Percentiles rank a stretch among this genome's conserved stretches.
These are phyloP conservation scores for Ceratitis capitata DNA, from an alignment of 1,140 invertebrate genomes.

Conservation along the genomic window DNA sequence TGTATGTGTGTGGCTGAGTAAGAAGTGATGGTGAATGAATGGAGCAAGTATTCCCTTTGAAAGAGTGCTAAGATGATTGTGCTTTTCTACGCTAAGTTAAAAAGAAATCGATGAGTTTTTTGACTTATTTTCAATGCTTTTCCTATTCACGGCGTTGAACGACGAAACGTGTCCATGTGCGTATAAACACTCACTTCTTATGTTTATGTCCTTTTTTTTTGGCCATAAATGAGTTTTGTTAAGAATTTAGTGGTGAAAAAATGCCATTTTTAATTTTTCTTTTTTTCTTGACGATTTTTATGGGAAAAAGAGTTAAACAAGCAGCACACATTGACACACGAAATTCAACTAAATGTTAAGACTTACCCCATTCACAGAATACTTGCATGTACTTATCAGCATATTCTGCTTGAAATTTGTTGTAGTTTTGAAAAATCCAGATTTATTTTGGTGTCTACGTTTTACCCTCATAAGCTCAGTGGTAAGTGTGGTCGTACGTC, in stretches of 20 bases:
- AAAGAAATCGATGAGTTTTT: not conserved
- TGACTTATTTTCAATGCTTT: not conserved
- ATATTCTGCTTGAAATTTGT: conserved; percentile 30
- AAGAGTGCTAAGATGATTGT: conserved; percentile 4
- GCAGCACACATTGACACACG: conserved; percentile 31
- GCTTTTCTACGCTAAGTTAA: conserved; percentile 14
- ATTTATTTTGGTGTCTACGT: not conserved
- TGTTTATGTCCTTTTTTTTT: not conserved
- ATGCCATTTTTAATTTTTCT: not conserved
- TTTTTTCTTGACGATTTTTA: not conserved
- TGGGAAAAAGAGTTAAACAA: conserved; percentile 5
- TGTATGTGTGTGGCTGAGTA: not conserved
- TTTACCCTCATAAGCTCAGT: not conserved
- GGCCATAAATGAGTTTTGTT: not conserved
- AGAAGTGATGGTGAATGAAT: not conserved
- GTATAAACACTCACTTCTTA: not conserved
- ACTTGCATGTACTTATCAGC: not conserved
- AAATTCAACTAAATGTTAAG: conserved; percentile 16
- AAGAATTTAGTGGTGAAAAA: conserved; percentile 26
- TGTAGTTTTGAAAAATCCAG: conserved; percentile 27
- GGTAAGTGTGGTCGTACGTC: not conserved
- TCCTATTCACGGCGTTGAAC: not conserved
- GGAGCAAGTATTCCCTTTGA: not conserved
- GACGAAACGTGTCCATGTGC: not conserved
- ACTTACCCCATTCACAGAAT: conserved; percentile 27